phyloP scores from a whole-genome alignment of 2,888 invertebrate genomes.

The Drosophila pseudotakahashii region DNA sequence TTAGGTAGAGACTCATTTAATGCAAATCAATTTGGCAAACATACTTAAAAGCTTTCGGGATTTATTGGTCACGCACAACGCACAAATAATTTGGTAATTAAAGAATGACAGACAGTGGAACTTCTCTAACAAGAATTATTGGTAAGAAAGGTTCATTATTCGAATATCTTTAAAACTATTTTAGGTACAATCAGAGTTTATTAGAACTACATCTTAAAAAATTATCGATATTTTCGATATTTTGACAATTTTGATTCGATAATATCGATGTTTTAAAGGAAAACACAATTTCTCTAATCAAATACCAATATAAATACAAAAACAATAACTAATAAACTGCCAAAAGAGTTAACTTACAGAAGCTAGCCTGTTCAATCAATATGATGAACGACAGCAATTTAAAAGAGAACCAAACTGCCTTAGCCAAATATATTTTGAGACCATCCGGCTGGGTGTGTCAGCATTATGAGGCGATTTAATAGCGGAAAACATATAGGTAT shows the following conservation, averaged over 20 bases:
- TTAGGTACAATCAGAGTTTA: too few species aligned
- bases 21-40: constrained; percentile 39
- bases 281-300: too few species aligned
- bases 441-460: constrained; percentile 41
- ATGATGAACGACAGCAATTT: constrained; percentile 23
- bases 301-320: too few species aligned
- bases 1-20: constrained; percentile 9
- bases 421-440: constrained; percentile 18
- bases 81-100: constrained; percentile 29
- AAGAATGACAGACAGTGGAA: constrained; percentile 17
- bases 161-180: too few species aligned
- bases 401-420: constrained; percentile 10
- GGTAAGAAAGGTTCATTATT: too few species aligned
- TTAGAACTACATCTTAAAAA: too few species aligned
- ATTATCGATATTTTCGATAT: too few species aligned
- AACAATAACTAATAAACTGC: too few species aligned
- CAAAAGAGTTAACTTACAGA: constrained; percentile 1
- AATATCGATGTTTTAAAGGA: too few species aligned
- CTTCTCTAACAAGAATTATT: background rate
- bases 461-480: constrained; percentile 36
- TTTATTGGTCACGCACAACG: constrained; percentile 30
- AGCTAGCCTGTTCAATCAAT: constrained; percentile 12
- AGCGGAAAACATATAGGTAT: constrained; percentile 34
- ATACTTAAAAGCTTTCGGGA: background rate
- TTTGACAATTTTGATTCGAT: too few species aligned